Conservation (phyloP, 2,797 vertebrate genomes). For the Ctenochaetus hawaiiensis region DNA sequence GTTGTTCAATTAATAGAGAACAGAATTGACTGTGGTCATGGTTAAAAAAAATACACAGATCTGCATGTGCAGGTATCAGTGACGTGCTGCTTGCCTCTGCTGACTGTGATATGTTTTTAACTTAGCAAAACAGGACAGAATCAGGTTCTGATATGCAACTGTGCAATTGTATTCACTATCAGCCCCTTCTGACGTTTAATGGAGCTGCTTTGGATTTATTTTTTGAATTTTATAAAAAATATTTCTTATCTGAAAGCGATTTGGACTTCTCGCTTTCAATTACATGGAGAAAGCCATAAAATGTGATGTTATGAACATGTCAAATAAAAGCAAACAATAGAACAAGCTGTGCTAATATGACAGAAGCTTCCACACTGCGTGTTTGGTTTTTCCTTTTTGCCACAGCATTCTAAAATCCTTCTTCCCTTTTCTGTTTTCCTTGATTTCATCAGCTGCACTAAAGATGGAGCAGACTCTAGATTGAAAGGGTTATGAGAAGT, state of each 20-base stretch:
- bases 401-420: constrained; percentile 40
- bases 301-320: constrained; percentile 23
- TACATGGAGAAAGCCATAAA: constrained; percentile 29
- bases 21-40: neutral
- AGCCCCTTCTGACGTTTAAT: constrained; percentile 26
- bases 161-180: constrained; percentile 48
- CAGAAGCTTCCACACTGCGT: constrained; percentile 5
- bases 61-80: neutral
- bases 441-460: constrained; percentile 58
- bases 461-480: constrained; percentile 51
- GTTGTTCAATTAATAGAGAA: neutral
- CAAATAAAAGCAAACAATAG: constrained; percentile 51
- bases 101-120: constrained; percentile 62
- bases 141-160: constrained; percentile 56
- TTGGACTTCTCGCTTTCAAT: constrained; percentile 33
- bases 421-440: constrained; percentile 39
- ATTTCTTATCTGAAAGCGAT: constrained; percentile 67
- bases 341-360: constrained; percentile 47
- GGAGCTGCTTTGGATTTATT: constrained; percentile 31
- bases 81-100: constrained; percentile 16
- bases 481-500: constrained; percentile 78
- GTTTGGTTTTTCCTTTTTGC: constrained; percentile 44
- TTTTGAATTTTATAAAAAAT: constrained; percentile 46
- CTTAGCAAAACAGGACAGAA: constrained; percentile 45
- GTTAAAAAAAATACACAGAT: neutral